A percentile compares a stretch with the other conserved stretches of the same genome.
phyloP scores from a whole-genome alignment of 2,797 vertebrate species.

The Chaetophractus vellerosus region DNA sequence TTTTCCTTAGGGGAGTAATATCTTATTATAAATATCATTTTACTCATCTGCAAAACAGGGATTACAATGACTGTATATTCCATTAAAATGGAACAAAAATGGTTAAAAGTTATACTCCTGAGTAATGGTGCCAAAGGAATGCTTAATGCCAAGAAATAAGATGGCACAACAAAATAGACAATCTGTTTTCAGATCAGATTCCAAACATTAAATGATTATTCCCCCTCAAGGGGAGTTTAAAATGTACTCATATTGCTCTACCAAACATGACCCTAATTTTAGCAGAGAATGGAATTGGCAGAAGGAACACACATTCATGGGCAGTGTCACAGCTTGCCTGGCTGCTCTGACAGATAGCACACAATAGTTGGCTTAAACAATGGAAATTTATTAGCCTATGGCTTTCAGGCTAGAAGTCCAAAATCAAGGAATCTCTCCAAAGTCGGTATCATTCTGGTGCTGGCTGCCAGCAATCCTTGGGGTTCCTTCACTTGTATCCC shows the following conservation, averaged over 20 bases:
- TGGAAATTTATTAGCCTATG: too few species aligned
- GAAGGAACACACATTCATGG: neutral
- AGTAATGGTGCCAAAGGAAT: neutral
- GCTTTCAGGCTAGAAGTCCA: too few species aligned
- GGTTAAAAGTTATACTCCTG: slow-evolving; percentile 33
- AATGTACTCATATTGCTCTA: slow-evolving; percentile 2
- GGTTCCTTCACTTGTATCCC: too few species aligned
- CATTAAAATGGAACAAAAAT: neutral
- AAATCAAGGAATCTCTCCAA: too few species aligned
- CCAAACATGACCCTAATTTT: neutral
- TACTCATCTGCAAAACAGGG: neutral
- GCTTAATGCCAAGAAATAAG: slow-evolving; percentile 33
- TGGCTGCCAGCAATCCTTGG: too few species aligned
- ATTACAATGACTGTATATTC: neutral
- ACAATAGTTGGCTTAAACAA: too few species aligned
- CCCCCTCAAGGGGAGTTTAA: neutral
- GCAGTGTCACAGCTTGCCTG: too few species aligned
- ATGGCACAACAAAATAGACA: slow-evolving; percentile 26
- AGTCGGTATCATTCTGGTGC: too few species aligned
- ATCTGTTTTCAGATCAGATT: slow-evolving; percentile 57
- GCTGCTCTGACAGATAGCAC: too few species aligned
- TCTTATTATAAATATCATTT: slow-evolving; percentile 13
- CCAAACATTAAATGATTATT: slow-evolving; percentile 48
- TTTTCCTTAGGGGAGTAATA: neutral
- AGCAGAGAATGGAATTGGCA: neutral